Evolutionary conservation across 2,113 vertebrate genomes (phyloP).

Genomic region (Pogona vitticeps): DNA sequence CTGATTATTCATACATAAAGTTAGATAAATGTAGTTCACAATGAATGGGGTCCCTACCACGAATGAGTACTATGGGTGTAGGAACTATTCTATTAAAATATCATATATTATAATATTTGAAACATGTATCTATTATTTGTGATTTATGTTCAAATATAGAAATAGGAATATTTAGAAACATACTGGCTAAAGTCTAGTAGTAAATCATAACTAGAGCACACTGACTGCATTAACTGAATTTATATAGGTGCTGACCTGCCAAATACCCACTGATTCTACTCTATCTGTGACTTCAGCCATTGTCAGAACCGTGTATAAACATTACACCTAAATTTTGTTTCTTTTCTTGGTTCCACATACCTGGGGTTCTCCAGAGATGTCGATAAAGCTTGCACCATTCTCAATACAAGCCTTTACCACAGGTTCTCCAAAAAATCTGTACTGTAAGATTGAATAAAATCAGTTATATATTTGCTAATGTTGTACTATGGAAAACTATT

Average conservation of each 20-base stretch:
- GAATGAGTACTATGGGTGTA: not conserved
- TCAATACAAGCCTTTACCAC: constrained; percentile 93
- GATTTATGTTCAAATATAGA: not conserved
- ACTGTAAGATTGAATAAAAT: constrained; percentile 75
- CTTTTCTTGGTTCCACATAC: constrained; percentile 70
- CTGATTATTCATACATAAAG: too few species aligned
- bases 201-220: too few species aligned
- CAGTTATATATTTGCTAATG: not conserved
- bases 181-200: not conserved
- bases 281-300: too few species aligned
- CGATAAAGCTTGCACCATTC: constrained; percentile 90
- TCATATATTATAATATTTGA: not conserved
- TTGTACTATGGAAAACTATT: not conserved
- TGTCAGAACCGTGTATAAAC: not conserved
- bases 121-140: not conserved
- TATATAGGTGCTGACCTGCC: too few species aligned
- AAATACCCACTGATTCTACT: too few species aligned
- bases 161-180: not conserved
- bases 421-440: constrained; percentile 92
- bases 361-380: constrained; percentile 94
- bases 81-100: not conserved
- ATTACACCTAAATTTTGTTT: not conserved
- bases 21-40: too few species aligned
- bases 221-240: too few species aligned
- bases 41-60: not conserved